Base-by-base conservation (phyloP, 2,113 vertebrate genomes). In the Hippocampus zosterae region DNA sequence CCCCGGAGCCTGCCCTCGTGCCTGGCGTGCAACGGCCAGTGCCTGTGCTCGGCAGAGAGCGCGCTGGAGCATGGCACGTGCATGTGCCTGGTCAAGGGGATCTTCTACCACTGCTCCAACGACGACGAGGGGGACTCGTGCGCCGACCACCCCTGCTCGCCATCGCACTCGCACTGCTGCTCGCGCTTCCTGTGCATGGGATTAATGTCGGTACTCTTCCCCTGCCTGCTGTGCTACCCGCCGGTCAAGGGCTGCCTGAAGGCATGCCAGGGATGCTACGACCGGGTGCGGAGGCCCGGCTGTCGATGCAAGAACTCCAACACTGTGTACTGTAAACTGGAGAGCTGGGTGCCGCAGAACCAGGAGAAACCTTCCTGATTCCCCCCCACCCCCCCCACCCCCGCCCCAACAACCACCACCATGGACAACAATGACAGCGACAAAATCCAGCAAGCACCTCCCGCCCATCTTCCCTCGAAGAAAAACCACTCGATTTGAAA, bases 291-390 rank as follows among this genome's bases (percentile, higher is more conserved):
- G 78, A 89, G 96, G 69, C 97, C 97, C 0, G 96, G 97, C 12
- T 99, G 97, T 88, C 92, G 97, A 66, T 99, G 97, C 90, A 97
- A 96, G 91, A 98, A 96, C 95, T 98, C 96, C 84, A 99, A 98
- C 92, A 95, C 96, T 1, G 97, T 99, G 78, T 98, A 98, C 87
- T 97, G 97, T 89, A 98, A 96, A 91, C 95, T 98, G 93, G 94
- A 97, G 90, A 94, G 92, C 91, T 95, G 95, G 91, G 91, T 93
- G 41, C 91, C 93, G 12, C 91, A 90, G 78, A 86, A 75, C 68
- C 94, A 90, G 86, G 95, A 92, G 40, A 98, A 98, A 71, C 95
- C 93, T 5, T 97, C 95, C 88, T 98, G 95, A 98, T 93, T 25
- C 12, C 37, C 59, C 78, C 71, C 25, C 12, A n/a, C 41, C 0